Evolutionary conservation across 2,888 invertebrate genomes (phyloP), one percentile per base, ranked within the genome.

Genomic region (Eupithecia insigniata): DNA sequence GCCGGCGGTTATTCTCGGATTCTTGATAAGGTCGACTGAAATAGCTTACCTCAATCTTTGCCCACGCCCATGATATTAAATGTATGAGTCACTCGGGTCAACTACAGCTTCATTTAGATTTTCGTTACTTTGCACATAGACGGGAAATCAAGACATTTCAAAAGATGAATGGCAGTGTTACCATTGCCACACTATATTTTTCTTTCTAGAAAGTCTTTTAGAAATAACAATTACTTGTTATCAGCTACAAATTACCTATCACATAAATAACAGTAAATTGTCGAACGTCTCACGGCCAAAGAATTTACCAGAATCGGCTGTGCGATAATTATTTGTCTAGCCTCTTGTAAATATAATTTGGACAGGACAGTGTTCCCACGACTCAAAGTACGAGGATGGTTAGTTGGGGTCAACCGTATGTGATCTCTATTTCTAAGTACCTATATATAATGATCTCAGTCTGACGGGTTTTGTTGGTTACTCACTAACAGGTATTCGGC

Each of bases 21-120:
- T 76, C 77, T 79, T 75, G 80, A 82, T 80, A 76, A 77, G 74
- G 71, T 79, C 70, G 73, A 72, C 77, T 74, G 76, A 80, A 82
- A 80, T 80, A 81, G 74, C 73, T 70, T 76, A 78, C 79, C 75
- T 71, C 72, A 72, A 70, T 60, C 66, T 69, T 69, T 75, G 71
- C 71, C 74, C 72, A 76, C 78, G 72, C 74, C 71, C 70, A 71
- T 62, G 18, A 55, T 62, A 32, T n/a, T n/a, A n/a, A n/a, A 2
- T 30, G 30, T 43, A 66, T 73, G 74, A 75, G 62, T 72, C 75
- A 73, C 61, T 76, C 66, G 71, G 69, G 74, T 73, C 69, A 71
- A 71, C 7, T 64, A 51, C 43, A 43, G 36, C 12, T 61, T 66
- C 34, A 66, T 16, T 61, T 60, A 18, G 51, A 72, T 66, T 32